Evolutionary conservation across 1,140 invertebrate species (phyloP).

Genomic region (Papilio glaucus): DNA sequence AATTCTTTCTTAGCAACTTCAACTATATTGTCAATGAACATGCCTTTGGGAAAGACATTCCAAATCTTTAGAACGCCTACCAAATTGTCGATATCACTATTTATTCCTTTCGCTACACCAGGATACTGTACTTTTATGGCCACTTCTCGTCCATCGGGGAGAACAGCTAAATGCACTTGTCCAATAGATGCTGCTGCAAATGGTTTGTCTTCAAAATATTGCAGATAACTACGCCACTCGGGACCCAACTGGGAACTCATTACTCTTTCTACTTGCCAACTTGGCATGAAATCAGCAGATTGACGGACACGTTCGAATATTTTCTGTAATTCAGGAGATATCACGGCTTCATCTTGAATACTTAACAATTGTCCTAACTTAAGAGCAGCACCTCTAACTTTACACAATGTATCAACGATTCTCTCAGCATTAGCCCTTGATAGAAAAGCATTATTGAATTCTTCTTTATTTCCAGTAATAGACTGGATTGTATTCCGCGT

Average conservation of each 20-base stretch:
- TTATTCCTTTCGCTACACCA: constrained; percentile 97
- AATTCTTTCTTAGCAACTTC: constrained; percentile 96
- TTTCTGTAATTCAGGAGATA: not conserved
- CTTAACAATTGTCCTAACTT: constrained; percentile 16
- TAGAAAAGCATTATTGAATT: constrained; percentile 82
- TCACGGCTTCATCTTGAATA: not conserved
- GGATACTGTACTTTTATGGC: constrained; percentile 99
- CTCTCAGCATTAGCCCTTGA: not conserved
- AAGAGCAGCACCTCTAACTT: not conserved
- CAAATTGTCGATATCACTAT: constrained; percentile 99
- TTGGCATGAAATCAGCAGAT: constrained; percentile 40
- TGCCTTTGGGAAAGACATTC: constrained; percentile 92
- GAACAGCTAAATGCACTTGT: constrained; percentile 91
- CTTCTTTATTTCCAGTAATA: constrained; percentile 84
- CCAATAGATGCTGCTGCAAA: constrained; percentile 99
- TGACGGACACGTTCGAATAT: constrained; percentile 16
- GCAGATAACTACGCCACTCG: constrained; percentile 91
- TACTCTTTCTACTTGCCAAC: constrained; percentile 96
- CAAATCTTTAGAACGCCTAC: constrained; percentile 94
- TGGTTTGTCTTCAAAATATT: constrained; percentile 96
- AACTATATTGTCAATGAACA: constrained; percentile 98
- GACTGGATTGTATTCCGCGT: constrained; percentile 92
- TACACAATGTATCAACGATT: not conserved
- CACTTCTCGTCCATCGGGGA: constrained; percentile 91
- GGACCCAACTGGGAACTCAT: constrained; percentile 91